These are phyloP conservation scores for Cavia aperea DNA, from an alignment of 2,113 vertebrate species.

Conservation along the genomic window DNA sequence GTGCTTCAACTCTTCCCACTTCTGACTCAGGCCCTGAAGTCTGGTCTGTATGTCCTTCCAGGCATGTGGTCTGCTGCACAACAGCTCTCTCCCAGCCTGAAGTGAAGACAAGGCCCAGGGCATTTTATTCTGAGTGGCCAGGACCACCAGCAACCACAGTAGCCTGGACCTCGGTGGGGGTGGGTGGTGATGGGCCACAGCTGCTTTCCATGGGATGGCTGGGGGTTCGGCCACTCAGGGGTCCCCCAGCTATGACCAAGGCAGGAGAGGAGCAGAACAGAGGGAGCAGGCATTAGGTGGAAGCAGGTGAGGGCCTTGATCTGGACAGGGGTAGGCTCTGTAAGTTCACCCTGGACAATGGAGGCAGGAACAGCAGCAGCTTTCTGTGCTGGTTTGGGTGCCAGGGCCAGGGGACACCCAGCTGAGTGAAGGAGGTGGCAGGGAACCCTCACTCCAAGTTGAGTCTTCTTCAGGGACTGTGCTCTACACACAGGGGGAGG, in stretches of 20 bases:
- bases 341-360: background rate
- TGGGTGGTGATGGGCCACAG: background rate
- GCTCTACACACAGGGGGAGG: background rate
- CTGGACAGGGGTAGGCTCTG: background rate
- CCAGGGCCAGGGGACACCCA: background rate
- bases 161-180: background rate
- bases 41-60: constrained; percentile 74
- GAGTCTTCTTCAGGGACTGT: background rate
- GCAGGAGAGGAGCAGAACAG: background rate
- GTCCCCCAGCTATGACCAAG: background rate
- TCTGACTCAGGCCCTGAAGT: constrained; percentile 74
- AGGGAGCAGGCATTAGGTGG: background rate
- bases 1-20: constrained; percentile 80
- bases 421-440: background rate
- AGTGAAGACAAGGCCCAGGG: background rate
- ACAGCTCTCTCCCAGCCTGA: constrained; percentile 81
- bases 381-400: background rate
- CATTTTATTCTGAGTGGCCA: background rate
- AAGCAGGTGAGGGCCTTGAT: background rate
- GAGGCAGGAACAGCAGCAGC: background rate
- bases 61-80: constrained; percentile 72
- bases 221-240: background rate
- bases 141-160: no score
- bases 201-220: background rate
- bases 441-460: background rate